Conservation (phyloP, 2,797 vertebrate species). For the Mus spretus region DNA sequence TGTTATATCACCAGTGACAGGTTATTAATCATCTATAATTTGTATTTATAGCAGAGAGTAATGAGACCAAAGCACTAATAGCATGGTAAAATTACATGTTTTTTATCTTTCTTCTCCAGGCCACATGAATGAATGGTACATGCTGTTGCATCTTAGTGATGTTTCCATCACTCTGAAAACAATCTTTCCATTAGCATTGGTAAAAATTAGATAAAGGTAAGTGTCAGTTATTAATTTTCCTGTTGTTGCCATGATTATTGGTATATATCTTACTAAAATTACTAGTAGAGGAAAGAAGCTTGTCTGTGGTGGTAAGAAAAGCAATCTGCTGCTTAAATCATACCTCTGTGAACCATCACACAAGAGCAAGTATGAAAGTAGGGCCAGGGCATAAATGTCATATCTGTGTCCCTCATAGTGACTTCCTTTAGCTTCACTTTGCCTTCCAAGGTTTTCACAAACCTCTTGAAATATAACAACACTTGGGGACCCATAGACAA, state of each 20-base stretch:
- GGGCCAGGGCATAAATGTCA: not conserved
- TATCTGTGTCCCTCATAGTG: too few relatives aligned
- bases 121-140: not conserved
- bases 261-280: not conserved
- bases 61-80: accelerated
- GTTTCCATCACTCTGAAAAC: not conserved
- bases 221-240: not conserved
- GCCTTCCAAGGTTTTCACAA: not conserved
- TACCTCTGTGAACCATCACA: not conserved
- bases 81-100: not conserved
- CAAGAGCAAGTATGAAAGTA: not conserved
- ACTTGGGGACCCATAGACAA: not conserved
- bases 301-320: not conserved
- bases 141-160: not conserved
- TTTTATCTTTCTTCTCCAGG: not conserved
- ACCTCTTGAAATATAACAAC: not conserved
- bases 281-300: not conserved
- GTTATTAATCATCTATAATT: not conserved
- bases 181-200: not conserved
- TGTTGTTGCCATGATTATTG: not conserved
- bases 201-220: not conserved
- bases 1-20: not conserved
- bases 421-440: not conserved
- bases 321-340: not conserved
- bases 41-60: not conserved